These are phyloP conservation scores for Mesitornis unicolor DNA, from an alignment of 2,113 vertebrate species.

Conservation along the genomic window DNA sequence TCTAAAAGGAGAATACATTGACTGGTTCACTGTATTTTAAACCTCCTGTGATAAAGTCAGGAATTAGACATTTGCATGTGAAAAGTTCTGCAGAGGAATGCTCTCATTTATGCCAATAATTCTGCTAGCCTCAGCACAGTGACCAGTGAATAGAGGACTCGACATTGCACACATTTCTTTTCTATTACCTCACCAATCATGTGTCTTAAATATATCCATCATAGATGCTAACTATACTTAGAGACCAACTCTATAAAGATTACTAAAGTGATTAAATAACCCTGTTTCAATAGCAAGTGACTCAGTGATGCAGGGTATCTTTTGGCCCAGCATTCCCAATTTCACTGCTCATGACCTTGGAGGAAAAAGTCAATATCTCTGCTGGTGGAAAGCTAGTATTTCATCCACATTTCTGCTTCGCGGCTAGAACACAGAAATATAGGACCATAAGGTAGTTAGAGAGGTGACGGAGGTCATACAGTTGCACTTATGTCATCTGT, in stretches of 20 bases:
- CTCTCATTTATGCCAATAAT: background rate
- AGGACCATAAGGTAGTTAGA: background rate
- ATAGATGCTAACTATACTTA: background rate
- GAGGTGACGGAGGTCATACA: background rate
- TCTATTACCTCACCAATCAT: background rate
- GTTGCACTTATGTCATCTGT: background rate
- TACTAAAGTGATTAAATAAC: background rate
- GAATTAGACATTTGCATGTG: background rate
- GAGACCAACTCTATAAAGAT: background rate
- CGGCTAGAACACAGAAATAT: background rate
- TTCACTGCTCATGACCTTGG: background rate
- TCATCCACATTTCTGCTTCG: background rate
- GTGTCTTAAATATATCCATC: background rate
- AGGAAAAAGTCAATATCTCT: background rate
- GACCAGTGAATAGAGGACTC: background rate
- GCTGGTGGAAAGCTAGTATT: background rate
- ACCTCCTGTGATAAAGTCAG: background rate
- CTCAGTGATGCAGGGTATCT: background rate
- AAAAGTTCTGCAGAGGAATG: background rate
- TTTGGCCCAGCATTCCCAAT: background rate
- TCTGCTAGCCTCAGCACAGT: background rate
- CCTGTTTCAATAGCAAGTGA: background rate
- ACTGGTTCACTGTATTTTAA: background rate
- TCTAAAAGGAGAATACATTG: background rate
- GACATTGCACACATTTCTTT: background rate